Percentiles rank a stretch among this genome's conserved stretches.
Evolutionary conservation across 2,888 invertebrate genomes (phyloP).

Genomic region (Drosophila infuscata): DNA sequence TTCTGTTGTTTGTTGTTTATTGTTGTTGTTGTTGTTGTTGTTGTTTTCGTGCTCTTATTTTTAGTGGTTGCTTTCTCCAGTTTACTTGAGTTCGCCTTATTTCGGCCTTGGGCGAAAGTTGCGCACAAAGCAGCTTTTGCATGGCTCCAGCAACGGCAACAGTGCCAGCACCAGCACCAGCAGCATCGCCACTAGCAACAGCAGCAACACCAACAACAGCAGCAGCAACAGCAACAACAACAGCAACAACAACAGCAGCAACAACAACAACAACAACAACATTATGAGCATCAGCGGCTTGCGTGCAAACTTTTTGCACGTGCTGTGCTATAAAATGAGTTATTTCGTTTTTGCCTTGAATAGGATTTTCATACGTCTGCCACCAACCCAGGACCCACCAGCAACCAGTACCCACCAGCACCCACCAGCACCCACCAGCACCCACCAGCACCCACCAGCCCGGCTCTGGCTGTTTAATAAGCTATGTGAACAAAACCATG

Average conservation of each 20-base stretch:
- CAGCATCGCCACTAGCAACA: not conserved
- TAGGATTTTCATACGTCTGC: constrained; percentile 26
- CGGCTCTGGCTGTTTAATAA: constrained; percentile 28
- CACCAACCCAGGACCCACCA: not conserved
- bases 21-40: too few species aligned
- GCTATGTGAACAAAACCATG: constrained; percentile 34
- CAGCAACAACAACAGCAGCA: constrained; percentile 2
- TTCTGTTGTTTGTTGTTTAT: constrained; percentile 7
- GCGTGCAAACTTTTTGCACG: constrained; percentile 57
- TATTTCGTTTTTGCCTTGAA: constrained; percentile 54
- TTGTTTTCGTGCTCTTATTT: constrained; percentile 3
- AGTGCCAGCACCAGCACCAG: constrained; percentile 10
- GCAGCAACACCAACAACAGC: not conserved
- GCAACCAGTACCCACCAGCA: too few species aligned
- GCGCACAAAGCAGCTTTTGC: constrained; percentile 59
- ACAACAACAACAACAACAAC: constrained; percentile 3
- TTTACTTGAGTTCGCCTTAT: constrained; percentile 51
- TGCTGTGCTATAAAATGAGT: constrained; percentile 74
- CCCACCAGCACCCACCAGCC: too few species aligned
- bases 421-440: too few species aligned
- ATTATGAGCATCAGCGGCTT: constrained; percentile 13
- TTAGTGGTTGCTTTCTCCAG: constrained; percentile 41
- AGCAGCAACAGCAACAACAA: not conserved
- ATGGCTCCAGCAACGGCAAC: constrained; percentile 13
- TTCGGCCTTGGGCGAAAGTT: constrained; percentile 60